Base-by-base conservation (phyloP, 2,113 vertebrate species). In the Catagonus wagneri region DNA sequence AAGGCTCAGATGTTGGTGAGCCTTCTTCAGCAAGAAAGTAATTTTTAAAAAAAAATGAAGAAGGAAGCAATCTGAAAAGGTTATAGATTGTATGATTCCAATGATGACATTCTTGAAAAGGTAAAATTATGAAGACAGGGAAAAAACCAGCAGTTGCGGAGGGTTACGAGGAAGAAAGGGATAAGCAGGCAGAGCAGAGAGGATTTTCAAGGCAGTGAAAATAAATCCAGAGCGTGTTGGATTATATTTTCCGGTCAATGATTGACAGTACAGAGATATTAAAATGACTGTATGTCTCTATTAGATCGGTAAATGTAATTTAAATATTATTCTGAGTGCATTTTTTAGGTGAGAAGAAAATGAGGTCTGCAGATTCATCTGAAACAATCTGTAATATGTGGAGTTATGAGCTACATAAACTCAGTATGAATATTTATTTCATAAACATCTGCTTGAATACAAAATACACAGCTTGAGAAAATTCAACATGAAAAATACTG, bases 391-490 rank as follows among this genome's bases (percentile, higher is more conserved):
- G 16, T 61, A 89, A 74, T 78, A 93, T 20, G 39, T 90, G 66
- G 52, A 89, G 72, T 97, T 91, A 90, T 93, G 89, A 97, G 74
- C 58, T 58, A 95, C 27, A 93, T 96, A 96, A 97, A 96, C 71
- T 58, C 4, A 78, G 60, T 44, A 95, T 95, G 94, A 97, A 94
- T 96, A 88, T 84, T 97, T 97, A 96, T 93, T 88, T 94, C 32
- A 60, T 60, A 87, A 94, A 89, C 93, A 95, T 44, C 90, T 94
- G 95, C n/a, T 97, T 94, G 92, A 96, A 97, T 96, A 95, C 58
- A 97, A 96, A 97, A 79, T 98, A 88, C 54, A 58, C 84, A 61
- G 66, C 71, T 98, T 97, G 96, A 97, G 89, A 58, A 97, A 97
- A 95, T 88, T 20, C 86, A 97, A 13, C 36, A 25, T 2, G 23